Conservation (phyloP, 2,888 invertebrate genomes). For the Epirrita christyi region DNA sequence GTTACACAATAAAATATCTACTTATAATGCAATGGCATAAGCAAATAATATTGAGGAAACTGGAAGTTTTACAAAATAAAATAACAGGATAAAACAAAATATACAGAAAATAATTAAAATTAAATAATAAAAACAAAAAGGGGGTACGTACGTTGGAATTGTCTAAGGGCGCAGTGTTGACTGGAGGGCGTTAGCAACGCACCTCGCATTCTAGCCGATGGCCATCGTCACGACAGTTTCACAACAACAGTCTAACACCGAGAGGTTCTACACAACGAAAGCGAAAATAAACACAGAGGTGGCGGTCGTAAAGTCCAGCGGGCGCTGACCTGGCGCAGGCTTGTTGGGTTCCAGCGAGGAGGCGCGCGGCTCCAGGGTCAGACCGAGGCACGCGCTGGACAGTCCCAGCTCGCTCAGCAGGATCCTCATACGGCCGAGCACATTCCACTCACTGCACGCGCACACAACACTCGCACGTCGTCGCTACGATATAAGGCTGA, state of each 20-base stretch:
- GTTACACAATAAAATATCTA: background rate
- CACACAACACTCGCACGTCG: constrained; percentile 75
- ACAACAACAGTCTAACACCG: constrained; percentile 76
- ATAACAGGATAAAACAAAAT: constrained; percentile 41
- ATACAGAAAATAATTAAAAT: constrained; percentile 42
- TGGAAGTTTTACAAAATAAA: constrained; percentile 39
- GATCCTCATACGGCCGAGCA: constrained; percentile 84
- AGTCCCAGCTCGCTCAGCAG: constrained; percentile 84
- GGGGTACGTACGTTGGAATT: constrained; percentile 81
- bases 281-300: constrained; percentile 84
- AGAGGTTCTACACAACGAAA: constrained; percentile 83
- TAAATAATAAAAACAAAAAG: constrained; percentile 66
- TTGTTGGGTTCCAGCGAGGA: constrained; percentile 78
- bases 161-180: constrained; percentile 79
- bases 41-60: constrained; percentile 14
- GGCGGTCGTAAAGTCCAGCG: constrained; percentile 73
- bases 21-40: background rate
- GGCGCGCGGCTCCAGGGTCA: constrained; percentile 82
- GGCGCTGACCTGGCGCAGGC: constrained; percentile 84
- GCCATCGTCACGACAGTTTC: constrained; percentile 82
- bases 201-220: constrained; percentile 84
- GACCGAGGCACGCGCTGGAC: constrained; percentile 82
- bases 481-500: constrained; percentile 62
- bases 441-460: constrained; percentile 84
- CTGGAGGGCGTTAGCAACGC: constrained; percentile 83